Conservation (phyloP, 2,113 vertebrate genomes). For the Podarcis cretensis region DNA sequence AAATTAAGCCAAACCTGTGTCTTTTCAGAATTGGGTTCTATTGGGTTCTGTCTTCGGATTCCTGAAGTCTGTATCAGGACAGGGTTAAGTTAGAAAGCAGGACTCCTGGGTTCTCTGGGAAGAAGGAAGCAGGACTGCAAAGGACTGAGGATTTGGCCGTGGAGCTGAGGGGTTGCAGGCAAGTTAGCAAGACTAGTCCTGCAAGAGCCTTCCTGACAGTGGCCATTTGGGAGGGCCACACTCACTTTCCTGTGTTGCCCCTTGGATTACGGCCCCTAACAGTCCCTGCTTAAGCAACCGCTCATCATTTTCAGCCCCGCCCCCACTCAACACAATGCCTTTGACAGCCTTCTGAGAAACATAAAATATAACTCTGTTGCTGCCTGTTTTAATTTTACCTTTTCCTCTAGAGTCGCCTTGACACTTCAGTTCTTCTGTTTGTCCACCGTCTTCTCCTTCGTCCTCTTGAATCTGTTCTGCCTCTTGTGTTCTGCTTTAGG, state of each 20-base stretch:
- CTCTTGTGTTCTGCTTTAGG: neutral
- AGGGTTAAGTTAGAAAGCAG: neutral
- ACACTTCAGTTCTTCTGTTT: neutral
- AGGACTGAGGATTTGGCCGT: neutral
- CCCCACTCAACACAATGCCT: neutral
- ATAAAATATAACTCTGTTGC: neutral
- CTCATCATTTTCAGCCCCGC: neutral
- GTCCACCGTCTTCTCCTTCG: neutral
- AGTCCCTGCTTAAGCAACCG: neutral
- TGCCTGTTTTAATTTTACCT: neutral
- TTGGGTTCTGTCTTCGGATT: neutral
- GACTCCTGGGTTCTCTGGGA: neutral
- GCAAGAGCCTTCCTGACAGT: too few species aligned
- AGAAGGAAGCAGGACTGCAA: neutral
- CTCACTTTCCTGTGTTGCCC: neutral
- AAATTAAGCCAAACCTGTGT: neutral
- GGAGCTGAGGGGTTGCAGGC: too few species aligned
- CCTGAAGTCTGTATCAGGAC: neutral
- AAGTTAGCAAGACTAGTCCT: neutral
- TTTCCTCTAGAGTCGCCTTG: neutral
- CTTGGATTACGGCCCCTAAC: neutral
- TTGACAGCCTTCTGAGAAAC: neutral
- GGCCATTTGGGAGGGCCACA: neutral
- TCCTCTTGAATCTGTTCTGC: neutral
- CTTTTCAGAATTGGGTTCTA: neutral